phyloP scores from a whole-genome alignment of 2,888 invertebrate genomes.

The Dolichopus griseipennis region DNA sequence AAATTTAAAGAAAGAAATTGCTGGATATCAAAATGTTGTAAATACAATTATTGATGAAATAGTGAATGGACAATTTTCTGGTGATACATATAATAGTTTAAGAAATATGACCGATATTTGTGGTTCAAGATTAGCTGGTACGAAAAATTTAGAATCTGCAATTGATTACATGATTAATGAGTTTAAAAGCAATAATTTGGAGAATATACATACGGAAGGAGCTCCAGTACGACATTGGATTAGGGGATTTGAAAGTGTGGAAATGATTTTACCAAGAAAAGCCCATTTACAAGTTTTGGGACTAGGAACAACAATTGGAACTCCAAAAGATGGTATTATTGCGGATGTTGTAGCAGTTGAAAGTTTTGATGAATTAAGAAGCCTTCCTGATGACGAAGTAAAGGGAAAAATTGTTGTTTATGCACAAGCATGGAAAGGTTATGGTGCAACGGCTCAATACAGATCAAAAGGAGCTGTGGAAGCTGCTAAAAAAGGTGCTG shows the following conservation, averaged over 20 bases:
- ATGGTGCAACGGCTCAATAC: constrained; percentile 58
- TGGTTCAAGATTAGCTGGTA: constrained; percentile 56
- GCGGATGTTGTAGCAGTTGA: constrained; percentile 65
- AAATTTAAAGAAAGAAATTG: constrained; percentile 51
- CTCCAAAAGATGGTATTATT: constrained; percentile 60
- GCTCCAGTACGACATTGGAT: constrained; percentile 52
- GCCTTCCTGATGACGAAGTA: constrained; percentile 38
- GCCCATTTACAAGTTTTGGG: constrained; percentile 59
- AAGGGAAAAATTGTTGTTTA: constrained; percentile 68
- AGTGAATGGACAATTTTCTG: constrained; percentile 47
- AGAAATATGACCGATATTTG: constrained; percentile 50
- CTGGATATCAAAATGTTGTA: constrained; percentile 47
- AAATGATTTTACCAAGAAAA: constrained; percentile 54
- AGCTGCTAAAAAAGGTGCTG: constrained; percentile 65
- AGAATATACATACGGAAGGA: constrained; percentile 64
- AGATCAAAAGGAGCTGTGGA: constrained; percentile 55
- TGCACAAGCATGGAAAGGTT: constrained; percentile 56
- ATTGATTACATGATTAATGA: constrained; percentile 56
- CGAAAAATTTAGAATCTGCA: constrained; percentile 53
- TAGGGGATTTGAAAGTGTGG: constrained; percentile 58
- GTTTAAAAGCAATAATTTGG: constrained; percentile 44
- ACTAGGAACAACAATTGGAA: constrained; percentile 61
- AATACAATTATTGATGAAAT: constrained; percentile 48
- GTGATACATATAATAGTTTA: constrained; percentile 49
- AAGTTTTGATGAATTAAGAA: constrained; percentile 56